Conservation (phyloP, 2,113 vertebrate genomes). For the Mobula hypostoma region DNA sequence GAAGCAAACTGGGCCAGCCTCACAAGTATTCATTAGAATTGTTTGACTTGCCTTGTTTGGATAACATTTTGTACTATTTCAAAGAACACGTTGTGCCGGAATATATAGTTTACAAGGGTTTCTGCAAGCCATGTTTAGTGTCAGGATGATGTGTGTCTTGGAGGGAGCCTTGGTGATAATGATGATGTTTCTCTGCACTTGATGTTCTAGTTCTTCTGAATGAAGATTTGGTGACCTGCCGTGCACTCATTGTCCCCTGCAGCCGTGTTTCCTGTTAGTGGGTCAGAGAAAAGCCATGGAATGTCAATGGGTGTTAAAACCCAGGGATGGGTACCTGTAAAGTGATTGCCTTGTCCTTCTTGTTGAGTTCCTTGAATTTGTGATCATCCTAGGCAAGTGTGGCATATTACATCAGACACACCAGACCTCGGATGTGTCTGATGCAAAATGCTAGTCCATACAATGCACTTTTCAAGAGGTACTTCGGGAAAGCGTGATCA, state of each 20-base stretch:
- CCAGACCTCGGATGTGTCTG: background rate
- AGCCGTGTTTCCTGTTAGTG: background rate
- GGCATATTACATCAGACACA: background rate
- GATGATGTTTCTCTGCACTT: background rate
- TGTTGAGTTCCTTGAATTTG: background rate
- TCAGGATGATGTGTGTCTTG: background rate
- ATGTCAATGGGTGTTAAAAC: background rate
- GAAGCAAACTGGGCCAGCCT: background rate
- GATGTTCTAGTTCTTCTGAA: background rate
- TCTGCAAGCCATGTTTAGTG: background rate
- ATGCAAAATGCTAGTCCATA: too few relatives aligned
- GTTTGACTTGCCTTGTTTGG: background rate
- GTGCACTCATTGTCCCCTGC: too few relatives aligned
- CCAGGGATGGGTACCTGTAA: background rate
- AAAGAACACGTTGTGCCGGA: background rate
- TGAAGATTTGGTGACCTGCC: background rate
- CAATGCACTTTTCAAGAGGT: too few relatives aligned
- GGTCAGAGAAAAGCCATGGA: background rate
- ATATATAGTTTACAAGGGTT: background rate
- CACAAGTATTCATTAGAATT: background rate
- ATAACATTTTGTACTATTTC: slow-evolving; percentile 8
- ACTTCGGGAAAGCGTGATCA: background rate
- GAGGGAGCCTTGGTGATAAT: background rate
- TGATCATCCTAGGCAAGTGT: background rate
- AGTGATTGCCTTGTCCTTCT: background rate